Evolutionary conservation across 2,113 vertebrate species (phyloP).

Genomic region (Corythaeola cristata): DNA sequence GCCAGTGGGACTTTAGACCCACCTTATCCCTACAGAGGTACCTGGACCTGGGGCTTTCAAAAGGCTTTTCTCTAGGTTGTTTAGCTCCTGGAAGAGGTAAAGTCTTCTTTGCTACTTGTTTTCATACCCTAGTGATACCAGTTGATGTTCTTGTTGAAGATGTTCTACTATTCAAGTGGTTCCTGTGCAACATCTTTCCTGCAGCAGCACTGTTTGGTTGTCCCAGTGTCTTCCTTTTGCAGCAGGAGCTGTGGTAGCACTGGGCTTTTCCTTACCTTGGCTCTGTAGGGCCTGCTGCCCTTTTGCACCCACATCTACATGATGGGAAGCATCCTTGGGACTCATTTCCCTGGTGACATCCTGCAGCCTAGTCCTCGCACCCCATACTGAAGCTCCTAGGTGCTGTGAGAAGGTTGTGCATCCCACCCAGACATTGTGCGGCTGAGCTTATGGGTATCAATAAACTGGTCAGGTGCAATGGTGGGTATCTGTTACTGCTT

Average conservation of each 20-base stretch:
- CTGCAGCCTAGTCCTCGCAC: too few relatives aligned
- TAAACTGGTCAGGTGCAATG: neutral
- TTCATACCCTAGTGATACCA: neutral
- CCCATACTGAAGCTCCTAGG: fast-evolving
- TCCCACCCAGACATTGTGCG: neutral
- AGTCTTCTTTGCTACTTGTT: fast-evolving
- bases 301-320: neutral
- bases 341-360: fast-evolving
- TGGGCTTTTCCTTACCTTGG: neutral
- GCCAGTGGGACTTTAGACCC: fast-evolving
- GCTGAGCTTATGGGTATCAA: too few relatives aligned
- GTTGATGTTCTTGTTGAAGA: neutral
- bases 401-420: neutral
- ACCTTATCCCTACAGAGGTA: fast-evolving
- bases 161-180: fast-evolving
- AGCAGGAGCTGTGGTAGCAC: neutral
- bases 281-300: neutral
- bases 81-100: neutral
- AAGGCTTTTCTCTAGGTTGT: fast-evolving
- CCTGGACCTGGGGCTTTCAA: neutral
- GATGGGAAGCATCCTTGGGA: neutral
- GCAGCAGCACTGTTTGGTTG: neutral
- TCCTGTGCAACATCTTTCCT: neutral
- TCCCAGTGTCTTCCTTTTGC: too few relatives aligned
- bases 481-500: neutral